phyloP scores from a whole-genome alignment of 2,113 vertebrate genomes.

The Nesoenas mayeri region DNA sequence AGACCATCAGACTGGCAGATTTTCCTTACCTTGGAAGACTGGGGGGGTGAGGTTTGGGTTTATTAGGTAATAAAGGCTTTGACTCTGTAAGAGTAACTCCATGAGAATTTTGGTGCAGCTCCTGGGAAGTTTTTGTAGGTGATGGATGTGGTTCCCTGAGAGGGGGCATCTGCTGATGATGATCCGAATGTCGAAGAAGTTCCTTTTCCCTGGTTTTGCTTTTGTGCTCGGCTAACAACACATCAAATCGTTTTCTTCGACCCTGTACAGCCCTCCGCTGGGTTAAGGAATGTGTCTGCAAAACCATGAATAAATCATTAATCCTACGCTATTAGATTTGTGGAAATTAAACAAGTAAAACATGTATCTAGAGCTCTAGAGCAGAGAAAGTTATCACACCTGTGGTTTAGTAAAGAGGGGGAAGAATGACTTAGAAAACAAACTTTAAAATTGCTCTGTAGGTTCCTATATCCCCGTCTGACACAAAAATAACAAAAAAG shows the following conservation, averaged over 20 bases:
- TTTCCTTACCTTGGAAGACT: constrained; percentile 94
- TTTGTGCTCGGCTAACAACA: constrained; percentile 97
- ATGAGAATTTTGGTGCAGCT: constrained; percentile 87
- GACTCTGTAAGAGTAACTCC: constrained; percentile 85
- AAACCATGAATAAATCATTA: constrained; percentile 53
- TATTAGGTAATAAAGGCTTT: constrained; percentile 89
- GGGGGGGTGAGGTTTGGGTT: constrained; percentile 93
- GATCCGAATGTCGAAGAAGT: constrained; percentile 86
- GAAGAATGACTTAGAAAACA: not conserved
- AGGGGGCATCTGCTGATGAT: constrained; percentile 89
- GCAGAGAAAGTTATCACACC: not conserved
- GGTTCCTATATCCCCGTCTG: not conserved
- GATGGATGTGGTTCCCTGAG: constrained; percentile 97
- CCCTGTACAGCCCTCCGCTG: constrained; percentile 97
- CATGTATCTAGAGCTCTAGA: not conserved
- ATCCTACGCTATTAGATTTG: not conserved
- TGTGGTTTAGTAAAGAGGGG: not conserved
- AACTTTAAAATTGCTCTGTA: not conserved
- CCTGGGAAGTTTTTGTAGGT: constrained; percentile 84
- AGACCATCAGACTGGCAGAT: not conserved
- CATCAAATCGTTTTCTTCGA: constrained; percentile 96
- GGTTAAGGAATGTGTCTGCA: constrained; percentile 99
- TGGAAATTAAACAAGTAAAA: constrained; percentile 12
- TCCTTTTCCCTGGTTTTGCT: constrained; percentile 96
- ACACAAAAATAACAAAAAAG: not conserved